These are phyloP conservation scores for Ceratothoa steindachneri DNA, from an alignment of 2,888 invertebrate genomes.

Conservation along the genomic window DNA sequence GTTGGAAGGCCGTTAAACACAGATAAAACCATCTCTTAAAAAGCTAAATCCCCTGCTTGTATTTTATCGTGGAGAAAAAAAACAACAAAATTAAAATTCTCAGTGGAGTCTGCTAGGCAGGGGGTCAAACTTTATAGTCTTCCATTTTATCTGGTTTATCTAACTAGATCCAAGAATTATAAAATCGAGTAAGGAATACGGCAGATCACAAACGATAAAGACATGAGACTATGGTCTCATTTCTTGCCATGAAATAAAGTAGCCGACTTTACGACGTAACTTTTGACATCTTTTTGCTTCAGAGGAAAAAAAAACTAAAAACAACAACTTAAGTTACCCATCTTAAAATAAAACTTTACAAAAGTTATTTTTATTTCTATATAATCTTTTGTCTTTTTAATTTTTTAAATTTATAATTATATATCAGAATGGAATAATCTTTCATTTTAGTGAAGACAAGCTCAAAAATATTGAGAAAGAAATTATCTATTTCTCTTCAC, in stretches of 20 bases:
- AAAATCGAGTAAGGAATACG: background rate
- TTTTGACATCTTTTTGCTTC: background rate
- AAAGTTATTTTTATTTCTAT: too few species aligned
- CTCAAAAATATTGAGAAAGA: too few species aligned
- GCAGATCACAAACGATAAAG: background rate
- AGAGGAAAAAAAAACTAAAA: too few species aligned
- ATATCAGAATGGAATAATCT: too few species aligned
- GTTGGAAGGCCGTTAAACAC: background rate
- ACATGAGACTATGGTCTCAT: background rate
- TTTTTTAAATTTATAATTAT: too few species aligned
- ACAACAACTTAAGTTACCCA: too few species aligned
- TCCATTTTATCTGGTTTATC: background rate
- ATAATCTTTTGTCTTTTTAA: too few species aligned
- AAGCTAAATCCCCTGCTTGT: background rate
- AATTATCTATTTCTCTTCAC: too few species aligned
- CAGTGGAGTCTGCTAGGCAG: background rate
- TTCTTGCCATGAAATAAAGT: background rate
- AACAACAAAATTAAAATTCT: background rate
- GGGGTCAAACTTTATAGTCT: background rate
- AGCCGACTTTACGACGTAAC: background rate
- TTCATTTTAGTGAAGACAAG: too few species aligned
- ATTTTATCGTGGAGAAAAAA: background rate
- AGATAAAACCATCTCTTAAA: background rate
- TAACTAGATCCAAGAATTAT: slow-evolving; percentile 1
- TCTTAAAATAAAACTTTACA: too few species aligned